A percentile compares a stretch with the other conserved stretches of the same genome.
These are phyloP conservation scores for Sceloporus tristichus DNA, from an alignment of 2,113 vertebrate genomes.

Conservation along the genomic window DNA sequence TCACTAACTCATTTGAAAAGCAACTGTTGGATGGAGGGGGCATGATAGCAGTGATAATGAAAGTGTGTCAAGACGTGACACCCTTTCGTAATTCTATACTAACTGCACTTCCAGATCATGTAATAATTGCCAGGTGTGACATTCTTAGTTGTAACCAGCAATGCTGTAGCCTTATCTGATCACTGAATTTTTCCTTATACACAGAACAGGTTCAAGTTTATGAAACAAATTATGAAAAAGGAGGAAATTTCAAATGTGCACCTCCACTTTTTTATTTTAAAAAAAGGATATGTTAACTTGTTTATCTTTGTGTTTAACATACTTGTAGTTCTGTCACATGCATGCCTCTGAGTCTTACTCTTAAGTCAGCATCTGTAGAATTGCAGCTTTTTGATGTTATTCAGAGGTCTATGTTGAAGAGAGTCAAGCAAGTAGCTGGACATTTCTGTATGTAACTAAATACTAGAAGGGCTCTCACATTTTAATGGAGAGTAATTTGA, in stretches of 20 bases:
- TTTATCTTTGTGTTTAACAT: neutral
- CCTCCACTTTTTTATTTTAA: neutral
- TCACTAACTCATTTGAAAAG: slow-evolving; percentile 20
- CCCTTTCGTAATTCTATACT: neutral
- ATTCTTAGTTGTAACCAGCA: neutral
- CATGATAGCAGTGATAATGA: neutral
- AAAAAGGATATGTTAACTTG: too few species aligned
- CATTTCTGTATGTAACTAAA: neutral
- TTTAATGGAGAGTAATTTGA: neutral
- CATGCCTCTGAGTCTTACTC: neutral
- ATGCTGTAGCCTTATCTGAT: neutral
- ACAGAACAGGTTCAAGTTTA: neutral
- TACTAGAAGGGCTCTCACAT: too few species aligned
- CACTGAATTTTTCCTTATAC: too few species aligned
- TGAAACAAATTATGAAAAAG: neutral
- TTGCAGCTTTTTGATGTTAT: neutral
- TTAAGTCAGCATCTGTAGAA: too few species aligned
- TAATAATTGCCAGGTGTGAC: neutral
- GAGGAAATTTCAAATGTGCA: neutral
- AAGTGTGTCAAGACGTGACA: neutral
- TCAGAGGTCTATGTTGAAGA: neutral
- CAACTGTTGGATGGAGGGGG: neutral
- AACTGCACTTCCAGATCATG: neutral
- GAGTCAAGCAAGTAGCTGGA: too few species aligned
- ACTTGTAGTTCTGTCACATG: neutral